Conservation (phyloP, 2,888 invertebrate genomes). For the Holacanthella duospinosa region DNA sequence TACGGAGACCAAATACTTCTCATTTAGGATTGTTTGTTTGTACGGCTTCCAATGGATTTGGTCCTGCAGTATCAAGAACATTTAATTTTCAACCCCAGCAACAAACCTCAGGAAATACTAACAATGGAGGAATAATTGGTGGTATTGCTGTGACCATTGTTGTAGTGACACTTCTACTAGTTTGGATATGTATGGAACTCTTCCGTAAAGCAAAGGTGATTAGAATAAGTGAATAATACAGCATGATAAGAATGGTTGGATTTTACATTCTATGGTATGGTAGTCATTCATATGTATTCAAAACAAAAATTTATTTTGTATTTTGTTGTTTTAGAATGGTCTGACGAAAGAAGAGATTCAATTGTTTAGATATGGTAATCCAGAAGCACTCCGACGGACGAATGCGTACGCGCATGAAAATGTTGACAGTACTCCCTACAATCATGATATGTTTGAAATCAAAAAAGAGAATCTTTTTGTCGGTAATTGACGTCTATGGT, state of each 20-base stretch:
- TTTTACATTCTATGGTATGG: too few species aligned
- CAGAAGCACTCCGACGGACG: background rate
- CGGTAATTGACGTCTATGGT: background rate
- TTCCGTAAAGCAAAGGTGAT: background rate
- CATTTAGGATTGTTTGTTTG: background rate
- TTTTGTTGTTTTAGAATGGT: slow-evolving; percentile 2
- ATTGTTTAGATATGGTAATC: slow-evolving; percentile 4
- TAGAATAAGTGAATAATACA: background rate
- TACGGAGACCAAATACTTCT: background rate
- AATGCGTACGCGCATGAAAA: slow-evolving; percentile 5
- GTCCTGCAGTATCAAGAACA: background rate
- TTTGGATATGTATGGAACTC: slow-evolving; percentile 1
- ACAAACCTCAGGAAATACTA: background rate
- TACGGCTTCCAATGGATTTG: background rate
- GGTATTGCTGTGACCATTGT: background rate
- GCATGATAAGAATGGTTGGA: too few species aligned
- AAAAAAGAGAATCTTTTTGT: background rate
- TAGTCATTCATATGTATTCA: too few species aligned
- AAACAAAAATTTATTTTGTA: too few species aligned
- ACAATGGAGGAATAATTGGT: background rate
- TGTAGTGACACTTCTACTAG: background rate
- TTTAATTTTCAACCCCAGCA: background rate
- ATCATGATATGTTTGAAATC: background rate
- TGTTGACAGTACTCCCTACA: background rate
- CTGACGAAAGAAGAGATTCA: slow-evolving; percentile 8